phyloP scores from a whole-genome alignment of 2,113 vertebrate species.

The Dipodomys spectabilis region DNA sequence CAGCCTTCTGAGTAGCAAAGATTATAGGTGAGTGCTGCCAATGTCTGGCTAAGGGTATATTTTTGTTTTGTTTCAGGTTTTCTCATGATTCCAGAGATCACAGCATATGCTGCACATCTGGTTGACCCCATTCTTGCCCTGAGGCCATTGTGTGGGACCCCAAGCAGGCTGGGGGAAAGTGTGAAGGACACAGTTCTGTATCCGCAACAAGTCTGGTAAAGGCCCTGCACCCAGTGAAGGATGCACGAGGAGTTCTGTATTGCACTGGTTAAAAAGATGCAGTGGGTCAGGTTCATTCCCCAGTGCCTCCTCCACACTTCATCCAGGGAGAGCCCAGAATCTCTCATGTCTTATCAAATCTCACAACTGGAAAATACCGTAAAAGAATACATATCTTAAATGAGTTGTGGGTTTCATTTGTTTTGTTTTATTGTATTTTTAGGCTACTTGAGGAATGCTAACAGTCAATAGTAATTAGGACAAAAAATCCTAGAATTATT shows the following conservation, averaged over 20 bases:
- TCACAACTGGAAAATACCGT: background rate
- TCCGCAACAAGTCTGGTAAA: background rate
- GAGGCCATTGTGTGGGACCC: background rate
- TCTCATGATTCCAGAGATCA: constrained; percentile 2
- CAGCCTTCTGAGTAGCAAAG: no score
- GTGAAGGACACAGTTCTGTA: background rate
- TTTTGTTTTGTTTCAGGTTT: background rate
- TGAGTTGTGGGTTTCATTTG: background rate
- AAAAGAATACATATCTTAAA: no score
- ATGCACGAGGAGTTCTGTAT: background rate
- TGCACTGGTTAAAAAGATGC: background rate
- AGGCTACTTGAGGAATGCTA: background rate
- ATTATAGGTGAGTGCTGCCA: no score
- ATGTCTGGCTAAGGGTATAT: no score
- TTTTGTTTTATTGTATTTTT: background rate
- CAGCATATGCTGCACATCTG: background rate
- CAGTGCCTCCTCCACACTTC: background rate
- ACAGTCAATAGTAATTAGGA: background rate
- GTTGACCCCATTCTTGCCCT: background rate
- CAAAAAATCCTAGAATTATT: background rate
- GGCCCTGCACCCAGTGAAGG: background rate
- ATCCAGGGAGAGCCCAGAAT: background rate
- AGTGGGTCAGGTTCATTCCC: background rate
- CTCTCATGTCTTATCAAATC: background rate
- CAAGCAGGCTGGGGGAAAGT: background rate